A percentile compares a stretch with the other conserved stretches of the same genome.
These are phyloP conservation scores for Campylorhamphus procurvoides DNA, from an alignment of 2,113 vertebrate species.

Conservation along the genomic window DNA sequence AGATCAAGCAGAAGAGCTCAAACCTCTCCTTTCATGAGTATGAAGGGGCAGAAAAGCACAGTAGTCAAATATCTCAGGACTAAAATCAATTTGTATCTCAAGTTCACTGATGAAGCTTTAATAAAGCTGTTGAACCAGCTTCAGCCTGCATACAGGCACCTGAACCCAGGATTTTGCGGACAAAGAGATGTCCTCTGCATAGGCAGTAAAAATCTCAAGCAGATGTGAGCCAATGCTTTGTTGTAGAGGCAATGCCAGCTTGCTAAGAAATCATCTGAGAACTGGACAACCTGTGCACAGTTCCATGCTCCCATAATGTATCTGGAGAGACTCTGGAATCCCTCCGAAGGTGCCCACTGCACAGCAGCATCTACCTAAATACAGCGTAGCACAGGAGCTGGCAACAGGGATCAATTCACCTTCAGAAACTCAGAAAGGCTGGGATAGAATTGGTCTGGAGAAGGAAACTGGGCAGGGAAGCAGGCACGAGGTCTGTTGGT, in stretches of 20 bases:
- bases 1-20: background rate
- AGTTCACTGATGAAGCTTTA: background rate
- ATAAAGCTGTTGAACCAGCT: background rate
- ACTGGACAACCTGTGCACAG: background rate
- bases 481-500: rapidly evolving
- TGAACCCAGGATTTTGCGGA: background rate
- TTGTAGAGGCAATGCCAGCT: background rate
- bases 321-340: background rate
- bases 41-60: background rate
- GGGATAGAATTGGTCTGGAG: background rate
- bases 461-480: background rate
- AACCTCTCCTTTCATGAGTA: background rate
- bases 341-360: background rate
- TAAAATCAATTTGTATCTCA: background rate
- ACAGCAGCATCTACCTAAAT: background rate
- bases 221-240: background rate
- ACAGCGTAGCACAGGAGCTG: rapidly evolving
- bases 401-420: background rate
- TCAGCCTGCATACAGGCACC: background rate
- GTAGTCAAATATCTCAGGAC: background rate
- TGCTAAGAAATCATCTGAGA: background rate
- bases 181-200: background rate
- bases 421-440: background rate
- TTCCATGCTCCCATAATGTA: background rate
- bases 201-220: background rate